Evolutionary conservation across 2,888 invertebrate species (phyloP), one percentile per base, ranked within the genome.

Genomic region (Halocaridina rubra): DNA sequence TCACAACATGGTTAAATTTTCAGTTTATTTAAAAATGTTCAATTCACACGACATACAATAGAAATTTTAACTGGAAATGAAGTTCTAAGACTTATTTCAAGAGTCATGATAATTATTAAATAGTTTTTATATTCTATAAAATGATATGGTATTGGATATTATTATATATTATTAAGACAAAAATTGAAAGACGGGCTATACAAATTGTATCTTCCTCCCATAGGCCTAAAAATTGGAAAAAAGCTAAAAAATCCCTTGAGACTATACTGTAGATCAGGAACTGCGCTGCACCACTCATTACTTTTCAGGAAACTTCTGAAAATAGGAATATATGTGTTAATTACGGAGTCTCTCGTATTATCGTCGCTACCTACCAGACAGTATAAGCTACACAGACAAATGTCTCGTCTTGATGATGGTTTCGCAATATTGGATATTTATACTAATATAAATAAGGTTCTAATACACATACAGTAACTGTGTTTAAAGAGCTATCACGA

Each of bases 121-220:
- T n/a, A n/a, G n/a, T n/a, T n/a, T n/a, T n/a, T 67, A 67, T 69
- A 46, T 46, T 53, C 46, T 67, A 84, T 84, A 84, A 84, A 84
- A 84, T 84, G 82, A 84, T 84, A 84, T 84, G 82, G 77, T 82
- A 77, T 30, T 78, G 29, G 80, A 84, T 84, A 84, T 80, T 72
- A 30, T 72, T 84, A 33, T 78, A 61, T 81, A 75, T 79, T 53
- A 27, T 80, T 84, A 72, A 84, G 77, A 84, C 57, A 78, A 69
- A 84, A 57, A 76, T 61, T 84, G 82, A 84, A 84, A 84, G 82
- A 84, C 82, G 64, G 61, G 82, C 82, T 84, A 84, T 77, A 84
- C 71, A 72, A 72, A 77, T 72, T 78, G 77, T 59, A 77, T 61
- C 10, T 46, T 22, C 39, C 64, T 74, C 46, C 80, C 80, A 39